Base-by-base conservation (phyloP, 2,888 invertebrate species). In the Clunio marinus region DNA sequence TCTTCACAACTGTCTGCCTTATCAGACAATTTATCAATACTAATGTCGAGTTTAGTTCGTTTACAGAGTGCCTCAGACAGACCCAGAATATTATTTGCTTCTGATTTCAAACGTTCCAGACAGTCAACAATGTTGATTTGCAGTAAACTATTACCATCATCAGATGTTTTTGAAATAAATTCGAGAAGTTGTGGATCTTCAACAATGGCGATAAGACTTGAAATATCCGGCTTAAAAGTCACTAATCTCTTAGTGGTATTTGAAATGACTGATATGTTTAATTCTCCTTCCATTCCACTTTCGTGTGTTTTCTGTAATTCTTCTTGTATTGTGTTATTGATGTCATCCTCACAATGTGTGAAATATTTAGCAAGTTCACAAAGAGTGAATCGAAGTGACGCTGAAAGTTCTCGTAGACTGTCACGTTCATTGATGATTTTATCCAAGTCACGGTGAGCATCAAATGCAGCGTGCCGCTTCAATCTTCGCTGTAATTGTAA, bases 301-400 rank as follows among this genome's bases (percentile, higher is more conserved):
- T 37, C 46, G 37, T 45, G 27, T 25, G 41, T 46, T 41, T 70
- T 71, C n/a, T 70, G 65, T 3, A 72, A 55, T 73, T 86, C 86
- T 62, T 85, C 86, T 0, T 88, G 83, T 60, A 91, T 78, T 13
- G 88, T 89, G 71, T 84, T 85, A 78, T 89, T 91, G 41, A 91
- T 80, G 76, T 91, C 91, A 75, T 88, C 88, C 76, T 91, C 91
- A 62, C 89, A 90, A 72, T 84, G 81, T 5, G 84, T 84, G 74
- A 89, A 88, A 77, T 89, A 91, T 74, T 86, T 86, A 57, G 88
- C 83, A 73, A 91, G 78, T 75, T 89, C 88, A 0, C 83, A 80
- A 70, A 91, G 81, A 28, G 87, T 82, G 71, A 83, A 82, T 72
- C 87, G 85, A 68, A 91, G 80, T 41, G 84, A 84, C 60, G 81